phyloP scores from a whole-genome alignment of 2,888 invertebrate genomes.

The Drosophila kanekoi region DNA sequence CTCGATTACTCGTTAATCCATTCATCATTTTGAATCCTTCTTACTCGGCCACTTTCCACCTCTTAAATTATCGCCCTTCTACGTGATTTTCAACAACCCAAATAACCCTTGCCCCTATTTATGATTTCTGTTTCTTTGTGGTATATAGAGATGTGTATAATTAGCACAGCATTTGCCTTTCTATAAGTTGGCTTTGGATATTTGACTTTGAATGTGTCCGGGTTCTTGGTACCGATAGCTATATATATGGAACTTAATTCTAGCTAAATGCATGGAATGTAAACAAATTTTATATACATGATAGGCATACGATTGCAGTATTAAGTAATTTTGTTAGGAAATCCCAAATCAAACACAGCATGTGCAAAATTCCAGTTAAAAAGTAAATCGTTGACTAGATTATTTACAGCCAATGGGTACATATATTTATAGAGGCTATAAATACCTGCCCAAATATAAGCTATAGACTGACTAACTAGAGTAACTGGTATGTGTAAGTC shows the following conservation, averaged over 20 bases:
- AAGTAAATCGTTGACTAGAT: slow-evolving; percentile 18
- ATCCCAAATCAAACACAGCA: slow-evolving; percentile 25
- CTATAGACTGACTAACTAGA: slow-evolving; percentile 11
- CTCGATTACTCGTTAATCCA: background rate
- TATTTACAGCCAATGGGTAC: slow-evolving; percentile 22
- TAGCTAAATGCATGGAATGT: background rate
- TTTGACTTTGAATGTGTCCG: background rate
- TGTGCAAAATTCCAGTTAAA: slow-evolving; percentile 23
- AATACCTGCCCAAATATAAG: slow-evolving; percentile 36
- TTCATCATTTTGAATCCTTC: background rate
- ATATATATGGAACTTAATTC: slow-evolving; percentile 2
- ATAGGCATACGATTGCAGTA: slow-evolving; percentile 1
- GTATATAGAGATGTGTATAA: background rate
- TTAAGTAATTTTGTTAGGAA: slow-evolving; percentile 3
- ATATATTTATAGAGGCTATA: slow-evolving; percentile 22
- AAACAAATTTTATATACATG: slow-evolving; percentile 2
- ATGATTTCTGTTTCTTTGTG: background rate
- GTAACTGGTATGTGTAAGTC: slow-evolving; percentile 1
- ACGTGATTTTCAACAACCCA: background rate
- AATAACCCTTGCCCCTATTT: background rate
- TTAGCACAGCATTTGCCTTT: background rate
- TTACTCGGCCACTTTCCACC: background rate
- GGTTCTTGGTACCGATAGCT: background rate
- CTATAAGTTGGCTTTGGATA: no score
- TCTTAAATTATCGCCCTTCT: background rate